A percentile compares a stretch with the other conserved stretches of the same genome.
Evolutionary conservation across 2,113 vertebrate genomes (phyloP).

Genomic region (Perca fluviatilis): DNA sequence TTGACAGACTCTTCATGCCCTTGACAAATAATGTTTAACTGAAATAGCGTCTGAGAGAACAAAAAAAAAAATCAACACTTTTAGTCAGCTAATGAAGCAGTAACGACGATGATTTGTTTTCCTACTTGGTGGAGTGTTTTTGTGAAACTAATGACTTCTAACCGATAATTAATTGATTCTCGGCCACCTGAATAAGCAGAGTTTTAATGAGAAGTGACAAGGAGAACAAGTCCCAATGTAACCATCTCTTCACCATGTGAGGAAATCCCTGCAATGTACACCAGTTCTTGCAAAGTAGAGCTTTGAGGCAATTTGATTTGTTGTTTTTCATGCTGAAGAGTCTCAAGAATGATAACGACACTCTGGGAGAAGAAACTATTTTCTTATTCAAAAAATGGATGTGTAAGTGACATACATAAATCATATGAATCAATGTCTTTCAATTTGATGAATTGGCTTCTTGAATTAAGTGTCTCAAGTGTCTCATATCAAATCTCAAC

Average conservation of each 20-base stretch:
- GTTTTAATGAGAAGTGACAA: constrained; percentile 91
- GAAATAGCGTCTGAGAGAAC: constrained; percentile 21
- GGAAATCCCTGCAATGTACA: constrained; percentile 67
- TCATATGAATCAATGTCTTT: neutral
- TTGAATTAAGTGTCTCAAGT: neutral
- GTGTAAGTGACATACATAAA: neutral
- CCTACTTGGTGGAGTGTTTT: constrained; percentile 87
- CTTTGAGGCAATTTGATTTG: neutral
- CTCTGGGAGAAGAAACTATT: neutral
- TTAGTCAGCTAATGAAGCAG: constrained; percentile 88
- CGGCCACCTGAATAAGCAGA: constrained; percentile 89
- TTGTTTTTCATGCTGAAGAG: constrained; percentile 2
- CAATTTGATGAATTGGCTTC: neutral
- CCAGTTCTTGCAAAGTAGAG: neutral
- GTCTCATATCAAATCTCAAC: neutral
- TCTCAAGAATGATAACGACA: constrained; percentile 1
- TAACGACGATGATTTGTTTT: constrained; percentile 86
- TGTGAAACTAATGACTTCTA: constrained; percentile 89
- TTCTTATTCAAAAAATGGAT: neutral
- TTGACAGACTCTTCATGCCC: constrained; percentile 54
- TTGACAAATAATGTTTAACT: constrained; percentile 63
- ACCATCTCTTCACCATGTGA: constrained; percentile 78
- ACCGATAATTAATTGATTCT: constrained; percentile 89
- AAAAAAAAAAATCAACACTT: constrained; percentile 54
- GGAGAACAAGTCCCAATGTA: constrained; percentile 82